phyloP scores from a whole-genome alignment of 2,113 vertebrate species.

The Bubo blakistoni region DNA sequence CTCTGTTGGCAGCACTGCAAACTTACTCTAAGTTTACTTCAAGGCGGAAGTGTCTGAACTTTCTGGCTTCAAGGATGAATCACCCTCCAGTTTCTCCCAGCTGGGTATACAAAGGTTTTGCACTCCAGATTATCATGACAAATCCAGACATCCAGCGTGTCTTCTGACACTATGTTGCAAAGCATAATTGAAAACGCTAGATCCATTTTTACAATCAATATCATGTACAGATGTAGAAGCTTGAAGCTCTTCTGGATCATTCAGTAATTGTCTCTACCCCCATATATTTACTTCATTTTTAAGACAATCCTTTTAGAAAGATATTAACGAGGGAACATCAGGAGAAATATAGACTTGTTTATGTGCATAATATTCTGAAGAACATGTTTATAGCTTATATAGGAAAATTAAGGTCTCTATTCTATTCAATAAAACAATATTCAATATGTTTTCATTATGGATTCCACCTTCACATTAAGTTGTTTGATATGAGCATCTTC shows the following conservation, averaged over 20 bases:
- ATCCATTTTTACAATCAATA: conserved; percentile 22
- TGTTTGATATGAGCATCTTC: not conserved
- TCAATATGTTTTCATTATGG: not conserved
- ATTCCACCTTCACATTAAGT: not conserved
- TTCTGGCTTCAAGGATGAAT: conserved; percentile 26
- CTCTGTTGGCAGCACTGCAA: not conserved
- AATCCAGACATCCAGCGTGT: not conserved
- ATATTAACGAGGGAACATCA: not conserved
- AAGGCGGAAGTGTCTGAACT: not conserved
- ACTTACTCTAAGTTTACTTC: not conserved
- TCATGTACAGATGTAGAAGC: not conserved
- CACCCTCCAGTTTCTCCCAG: not conserved
- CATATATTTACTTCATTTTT: not conserved
- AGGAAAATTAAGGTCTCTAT: not conserved
- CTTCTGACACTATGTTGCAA: conserved; percentile 7
- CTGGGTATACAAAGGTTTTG: not conserved
- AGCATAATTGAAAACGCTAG: not conserved
- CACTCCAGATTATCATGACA: not conserved
- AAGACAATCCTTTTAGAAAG: not conserved
- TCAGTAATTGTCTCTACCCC: not conserved
- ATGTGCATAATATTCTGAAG: not conserved
- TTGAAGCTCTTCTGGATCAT: not conserved
- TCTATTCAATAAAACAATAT: not conserved
- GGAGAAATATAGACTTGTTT: not conserved
- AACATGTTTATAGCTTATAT: not conserved